Conservation (phyloP, 2,113 vertebrate species). For the Ranitomeya variabilis region DNA sequence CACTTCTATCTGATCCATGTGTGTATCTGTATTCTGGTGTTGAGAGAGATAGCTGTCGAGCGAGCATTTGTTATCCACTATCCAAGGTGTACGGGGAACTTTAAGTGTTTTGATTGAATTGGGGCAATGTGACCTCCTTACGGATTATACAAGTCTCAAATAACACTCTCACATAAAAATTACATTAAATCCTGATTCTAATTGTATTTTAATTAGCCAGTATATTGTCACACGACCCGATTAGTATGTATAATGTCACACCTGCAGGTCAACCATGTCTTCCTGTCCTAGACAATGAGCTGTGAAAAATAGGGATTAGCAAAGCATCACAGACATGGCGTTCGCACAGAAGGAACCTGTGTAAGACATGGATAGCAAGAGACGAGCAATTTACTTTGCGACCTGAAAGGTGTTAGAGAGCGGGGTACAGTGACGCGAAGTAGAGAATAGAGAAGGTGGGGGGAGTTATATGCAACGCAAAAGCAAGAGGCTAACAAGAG, state of each 20-base stretch:
- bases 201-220: not conserved
- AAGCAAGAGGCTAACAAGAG: not conserved
- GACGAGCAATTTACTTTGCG: not conserved
- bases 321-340: not conserved
- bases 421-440: not conserved
- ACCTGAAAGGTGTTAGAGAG: not conserved
- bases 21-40: too few species aligned
- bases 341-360: not conserved
- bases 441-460: not conserved
- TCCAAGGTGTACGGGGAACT: too few species aligned
- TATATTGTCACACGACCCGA: not conserved
- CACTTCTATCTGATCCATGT: too few species aligned
- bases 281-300: not conserved
- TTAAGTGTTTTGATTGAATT: not conserved
- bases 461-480: not conserved
- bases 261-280: not conserved
- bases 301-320: not conserved
- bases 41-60: too few species aligned
- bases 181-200: not conserved
- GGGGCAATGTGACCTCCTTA: not conserved
- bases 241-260: conserved; percentile 19
- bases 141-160: not conserved
- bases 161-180: not conserved
- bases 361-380: not conserved
- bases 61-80: too few species aligned